Conservation (phyloP, 2,888 invertebrate species). For the Galerucella pusilla region DNA sequence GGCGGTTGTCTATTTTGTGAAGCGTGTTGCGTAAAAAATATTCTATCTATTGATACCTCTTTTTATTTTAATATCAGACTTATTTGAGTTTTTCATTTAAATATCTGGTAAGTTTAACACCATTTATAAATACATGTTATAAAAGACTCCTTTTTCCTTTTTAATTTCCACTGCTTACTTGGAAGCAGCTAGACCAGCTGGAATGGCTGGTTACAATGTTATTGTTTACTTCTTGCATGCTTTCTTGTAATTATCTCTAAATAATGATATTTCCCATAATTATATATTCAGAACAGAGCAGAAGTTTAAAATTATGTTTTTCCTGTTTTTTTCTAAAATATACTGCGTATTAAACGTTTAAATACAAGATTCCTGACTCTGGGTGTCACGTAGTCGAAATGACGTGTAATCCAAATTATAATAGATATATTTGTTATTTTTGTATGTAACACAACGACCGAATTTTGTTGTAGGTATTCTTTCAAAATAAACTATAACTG, state of each 20-base stretch:
- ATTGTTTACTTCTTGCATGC: constrained; percentile 52
- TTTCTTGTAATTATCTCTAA: constrained; percentile 43
- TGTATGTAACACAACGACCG: constrained; percentile 17
- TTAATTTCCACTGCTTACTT: constrained; percentile 3
- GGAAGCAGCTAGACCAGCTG: constrained; percentile 51
- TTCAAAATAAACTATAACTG: constrained; percentile 11
- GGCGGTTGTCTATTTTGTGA: constrained; percentile 54
- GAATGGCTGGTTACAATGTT: constrained; percentile 45
- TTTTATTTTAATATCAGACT: constrained; percentile 33
- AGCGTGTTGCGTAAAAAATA: constrained; percentile 60
- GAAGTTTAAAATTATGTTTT: neutral
- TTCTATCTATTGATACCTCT: constrained; percentile 38
- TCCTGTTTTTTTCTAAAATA: neutral
- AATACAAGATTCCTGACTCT: constrained; percentile 9
- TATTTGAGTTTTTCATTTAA: constrained; percentile 20
- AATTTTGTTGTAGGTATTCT: constrained; percentile 28
- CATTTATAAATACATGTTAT: neutral
- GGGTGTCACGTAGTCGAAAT: constrained; percentile 41
- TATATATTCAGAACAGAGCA: neutral
- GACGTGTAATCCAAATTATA: constrained; percentile 44
- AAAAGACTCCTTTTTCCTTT: neutral
- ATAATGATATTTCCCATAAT: constrained; percentile 9
- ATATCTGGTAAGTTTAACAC: constrained; percentile 26
- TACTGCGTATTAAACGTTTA: constrained; percentile 1
- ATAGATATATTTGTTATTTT: constrained; percentile 26